Conservation (phyloP, 2,113 vertebrate genomes). For the Plecturocebus donacophilus region DNA sequence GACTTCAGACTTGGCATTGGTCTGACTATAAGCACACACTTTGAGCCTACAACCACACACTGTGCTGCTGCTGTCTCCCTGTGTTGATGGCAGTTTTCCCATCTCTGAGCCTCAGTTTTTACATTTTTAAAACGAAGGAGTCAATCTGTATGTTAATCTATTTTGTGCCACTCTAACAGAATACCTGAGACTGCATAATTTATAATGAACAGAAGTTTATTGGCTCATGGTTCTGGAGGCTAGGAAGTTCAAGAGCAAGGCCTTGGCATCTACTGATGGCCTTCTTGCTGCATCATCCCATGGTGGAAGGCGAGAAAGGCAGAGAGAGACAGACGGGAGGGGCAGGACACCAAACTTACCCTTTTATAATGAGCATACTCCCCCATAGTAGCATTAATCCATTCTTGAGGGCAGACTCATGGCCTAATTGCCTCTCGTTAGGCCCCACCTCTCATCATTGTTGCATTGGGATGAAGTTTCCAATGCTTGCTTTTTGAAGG, state of each 20-base stretch:
- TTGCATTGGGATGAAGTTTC: neutral
- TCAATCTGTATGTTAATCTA: neutral
- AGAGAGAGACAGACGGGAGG: neutral
- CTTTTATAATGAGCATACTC: neutral
- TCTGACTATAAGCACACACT: neutral
- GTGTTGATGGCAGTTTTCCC: neutral
- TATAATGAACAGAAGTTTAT: neutral
- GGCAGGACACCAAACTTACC: neutral
- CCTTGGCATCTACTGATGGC: neutral
- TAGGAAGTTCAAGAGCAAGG: neutral
- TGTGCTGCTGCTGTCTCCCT: neutral
- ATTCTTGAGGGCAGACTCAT: neutral
- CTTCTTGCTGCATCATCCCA: neutral
- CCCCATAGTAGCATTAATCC: neutral
- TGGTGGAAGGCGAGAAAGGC: neutral
- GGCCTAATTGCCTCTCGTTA: neutral
- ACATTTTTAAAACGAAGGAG: neutral
- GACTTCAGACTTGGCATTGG: neutral
- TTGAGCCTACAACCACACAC: neutral
- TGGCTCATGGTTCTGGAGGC: neutral
- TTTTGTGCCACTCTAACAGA: neutral
- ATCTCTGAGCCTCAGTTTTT: neutral
- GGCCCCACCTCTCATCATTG: neutral
- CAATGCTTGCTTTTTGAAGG: neutral
- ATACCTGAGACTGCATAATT: neutral